These are phyloP conservation scores for Ibidorhyncha struthersii DNA, from an alignment of 2,113 vertebrate genomes.

Conservation along the genomic window DNA sequence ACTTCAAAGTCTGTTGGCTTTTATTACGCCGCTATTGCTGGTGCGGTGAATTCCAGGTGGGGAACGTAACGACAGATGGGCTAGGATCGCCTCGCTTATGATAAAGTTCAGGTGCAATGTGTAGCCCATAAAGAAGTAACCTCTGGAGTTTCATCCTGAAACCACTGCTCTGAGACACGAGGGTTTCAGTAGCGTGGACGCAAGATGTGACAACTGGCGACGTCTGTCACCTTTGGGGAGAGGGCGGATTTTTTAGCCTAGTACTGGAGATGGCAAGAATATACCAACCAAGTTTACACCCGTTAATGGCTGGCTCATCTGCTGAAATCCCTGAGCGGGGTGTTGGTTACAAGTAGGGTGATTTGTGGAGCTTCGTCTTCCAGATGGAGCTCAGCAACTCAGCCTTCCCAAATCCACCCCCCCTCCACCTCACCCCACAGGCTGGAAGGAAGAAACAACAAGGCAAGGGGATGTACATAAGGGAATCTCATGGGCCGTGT, in stretches of 20 bases:
- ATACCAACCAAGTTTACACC: not conserved
- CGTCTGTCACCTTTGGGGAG: not conserved
- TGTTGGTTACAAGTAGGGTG: not conserved
- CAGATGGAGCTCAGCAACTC: not conserved
- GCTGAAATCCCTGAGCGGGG: not conserved
- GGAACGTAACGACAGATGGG: not conserved
- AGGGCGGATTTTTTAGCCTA: not conserved
- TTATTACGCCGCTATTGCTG: conserved; percentile 9
- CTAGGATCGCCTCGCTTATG: rapidly evolving
- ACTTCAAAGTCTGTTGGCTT: conserved; percentile 65
- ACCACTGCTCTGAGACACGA: not conserved
- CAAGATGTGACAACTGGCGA: not conserved
- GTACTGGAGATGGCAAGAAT: not conserved
- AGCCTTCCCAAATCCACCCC: not conserved
- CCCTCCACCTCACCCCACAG: not conserved
- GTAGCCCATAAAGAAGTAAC: not conserved
- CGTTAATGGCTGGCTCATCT: not conserved
- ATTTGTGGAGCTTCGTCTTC: not conserved
- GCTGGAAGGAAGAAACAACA: not conserved
- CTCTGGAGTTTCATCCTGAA: not conserved
- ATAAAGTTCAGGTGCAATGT: not conserved
- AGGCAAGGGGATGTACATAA: not conserved
- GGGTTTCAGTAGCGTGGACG: not conserved
- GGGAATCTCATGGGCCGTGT: not conserved
- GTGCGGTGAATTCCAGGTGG: not conserved